Base-by-base conservation (phyloP, 2,113 vertebrate species). In the Brevimyrus niger region DNA sequence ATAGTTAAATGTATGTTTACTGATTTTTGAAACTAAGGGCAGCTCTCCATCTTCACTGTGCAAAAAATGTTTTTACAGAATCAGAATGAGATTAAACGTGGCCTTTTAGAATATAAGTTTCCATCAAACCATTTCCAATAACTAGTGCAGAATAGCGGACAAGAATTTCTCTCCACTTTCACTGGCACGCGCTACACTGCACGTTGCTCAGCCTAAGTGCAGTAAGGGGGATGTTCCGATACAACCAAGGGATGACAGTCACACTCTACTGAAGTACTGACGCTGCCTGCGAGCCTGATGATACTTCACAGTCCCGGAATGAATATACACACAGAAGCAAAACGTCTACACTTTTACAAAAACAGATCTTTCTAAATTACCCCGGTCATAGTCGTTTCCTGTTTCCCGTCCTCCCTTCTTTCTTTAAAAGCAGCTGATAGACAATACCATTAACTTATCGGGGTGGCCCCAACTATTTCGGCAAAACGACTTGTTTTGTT, bases 401-500 rank as follows among this genome's bases (percentile, higher is more conserved):
- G 93, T 94, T 91, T 95, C 93, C 94, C 94, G 93, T 89, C 93
- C 92, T 93, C 93, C 84, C 94, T 94, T 93, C 92, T 93, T 94
- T 94, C 92, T 92, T 93, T 94, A 90, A 89, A 93, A 89, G 92
- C 94, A 92, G 93, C 94, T 92, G 93, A 88, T 87, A 50, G 96
- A 92, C 91, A 4, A 83, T 93, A 95, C 95, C 95, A 96, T 95
- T 94, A 42, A n/a, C 1, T 6, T 4, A n/a, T 65, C 8, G 89
- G 93, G 94, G 88, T 19, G 83, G 3, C 21, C n/a, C 13, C 27
- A 11, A 1, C 7, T 23, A 6, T 17, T 86, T 53, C 0, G 55
- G 10, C 35, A 55, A 3, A 50, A 61, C 89, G 0, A 19, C 38
- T 86, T 31, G 35, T 46, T 21, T 7, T 4, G 4, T 17, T 13